phyloP scores from a whole-genome alignment of 2,888 invertebrate species.

The Epinotia demarniana region DNA sequence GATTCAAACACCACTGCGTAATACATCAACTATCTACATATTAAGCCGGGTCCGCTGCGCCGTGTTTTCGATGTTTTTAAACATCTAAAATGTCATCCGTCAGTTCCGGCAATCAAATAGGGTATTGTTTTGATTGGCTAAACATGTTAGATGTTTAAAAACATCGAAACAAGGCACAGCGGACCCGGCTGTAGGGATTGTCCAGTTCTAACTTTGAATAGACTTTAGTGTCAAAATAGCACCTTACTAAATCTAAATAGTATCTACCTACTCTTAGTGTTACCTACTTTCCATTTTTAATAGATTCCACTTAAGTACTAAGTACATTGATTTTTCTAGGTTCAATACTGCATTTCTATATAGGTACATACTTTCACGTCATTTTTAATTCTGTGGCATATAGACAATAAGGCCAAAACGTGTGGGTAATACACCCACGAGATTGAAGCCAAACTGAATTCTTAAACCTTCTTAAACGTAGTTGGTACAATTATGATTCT shows the following conservation, averaged over 20 bases:
- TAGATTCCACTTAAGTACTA: slow-evolving; percentile 9
- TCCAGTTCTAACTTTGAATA: not conserved
- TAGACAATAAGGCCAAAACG: not conserved
- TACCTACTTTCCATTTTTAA: not conserved
- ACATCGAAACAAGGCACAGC: no score
- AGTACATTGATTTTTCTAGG: not conserved
- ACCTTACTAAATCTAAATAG: slow-evolving; percentile 23
- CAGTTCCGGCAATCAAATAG: no score
- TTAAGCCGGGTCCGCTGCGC: no score
- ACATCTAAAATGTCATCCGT: no score
- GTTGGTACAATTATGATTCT: slow-evolving; percentile 17
- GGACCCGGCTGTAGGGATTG: not conserved
- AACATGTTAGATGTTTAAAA: no score
- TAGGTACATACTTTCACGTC: not conserved
- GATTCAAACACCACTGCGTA: not conserved
- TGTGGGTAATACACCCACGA: not conserved
- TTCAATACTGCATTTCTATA: not conserved
- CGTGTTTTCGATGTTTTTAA: no score
- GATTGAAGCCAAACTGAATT: not conserved
- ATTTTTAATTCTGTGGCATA: not conserved
- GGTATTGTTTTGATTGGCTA: no score
- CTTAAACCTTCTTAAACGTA: slow-evolving; percentile 13
- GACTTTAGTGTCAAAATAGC: slow-evolving; percentile 26
- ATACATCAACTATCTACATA: not conserved
- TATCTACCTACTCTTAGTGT: not conserved